Base-by-base conservation (phyloP, 2,888 invertebrate species). In the Spodoptera picta region DNA sequence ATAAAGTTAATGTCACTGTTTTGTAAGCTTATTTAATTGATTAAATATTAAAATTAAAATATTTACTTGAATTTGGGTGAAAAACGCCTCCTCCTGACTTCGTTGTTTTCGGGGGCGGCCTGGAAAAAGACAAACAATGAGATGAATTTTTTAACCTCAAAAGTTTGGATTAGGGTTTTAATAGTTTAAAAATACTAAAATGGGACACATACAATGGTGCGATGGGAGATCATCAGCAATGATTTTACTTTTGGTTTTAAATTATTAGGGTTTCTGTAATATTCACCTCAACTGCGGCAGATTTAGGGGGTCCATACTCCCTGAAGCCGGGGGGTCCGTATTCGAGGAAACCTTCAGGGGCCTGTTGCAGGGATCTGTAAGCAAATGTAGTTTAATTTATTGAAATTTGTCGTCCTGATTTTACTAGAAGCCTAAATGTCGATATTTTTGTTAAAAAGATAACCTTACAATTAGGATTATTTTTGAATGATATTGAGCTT, bases 241-340 rank as follows among this genome's bases (percentile, higher is more conserved):
- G 19, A 19, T 19, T 19, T 19, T 19, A 19, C 19, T 2, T 2
- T 19, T 19, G 19, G 19, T 19, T 1, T 19, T 19, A 19, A 19
- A 2, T 19, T 19, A 19, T 19, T 2, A 19, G 36, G 9, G 0
- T 36, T 2, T 24, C 42, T 11, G 2, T 2, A 1, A 5, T 43
- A 19, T 11, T 60, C 79, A 90, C 87, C 81, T 87, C 81, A 14
- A 73, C 58, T 49, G 70, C 77, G 19, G 74, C 72, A 42, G 79
- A 59, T 52, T 91, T 92, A 1, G 94, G 94, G 2, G 93, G 93
- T 64, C 93, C 94, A 59, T 94, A 94, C 57, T 93, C 93, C 68
- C 80, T 89, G 81, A 93, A 94, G 9, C 94, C 94, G 3, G 94
- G 94, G 12, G 93, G 94, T 19, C 94, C 94, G 52, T 95, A 95